Percentiles rank a stretch among this genome's conserved stretches.
Conservation (phyloP, 2,797 vertebrate genomes). For the Lepus oiostolus region DNA sequence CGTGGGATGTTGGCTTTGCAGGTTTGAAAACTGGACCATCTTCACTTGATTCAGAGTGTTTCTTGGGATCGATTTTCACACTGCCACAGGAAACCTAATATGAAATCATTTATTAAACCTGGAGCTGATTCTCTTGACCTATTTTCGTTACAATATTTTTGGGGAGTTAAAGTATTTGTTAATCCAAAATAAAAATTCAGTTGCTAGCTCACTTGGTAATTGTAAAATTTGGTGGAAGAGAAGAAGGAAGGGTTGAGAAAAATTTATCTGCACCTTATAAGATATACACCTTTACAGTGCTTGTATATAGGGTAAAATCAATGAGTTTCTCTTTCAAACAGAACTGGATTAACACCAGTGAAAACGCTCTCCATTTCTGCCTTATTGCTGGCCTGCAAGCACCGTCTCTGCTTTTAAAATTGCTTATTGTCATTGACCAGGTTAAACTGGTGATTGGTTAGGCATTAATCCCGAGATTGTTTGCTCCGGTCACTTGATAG, state of each 20-base stretch:
- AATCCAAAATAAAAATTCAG: slow-evolving; percentile 1
- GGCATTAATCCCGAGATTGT: background rate
- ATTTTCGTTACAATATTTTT: background rate
- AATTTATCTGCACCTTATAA: slow-evolving; percentile 28
- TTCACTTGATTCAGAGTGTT: background rate
- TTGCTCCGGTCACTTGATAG: background rate
- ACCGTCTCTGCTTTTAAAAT: background rate
- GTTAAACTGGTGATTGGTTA: background rate
- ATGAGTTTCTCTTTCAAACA: slow-evolving; percentile 8
- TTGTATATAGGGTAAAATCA: slow-evolving; percentile 24
- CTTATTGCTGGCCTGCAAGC: background rate
- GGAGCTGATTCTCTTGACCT: background rate
- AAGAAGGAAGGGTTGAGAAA: background rate
- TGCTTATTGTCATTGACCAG: background rate
- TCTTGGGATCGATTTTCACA: background rate
- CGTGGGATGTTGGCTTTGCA: background rate
- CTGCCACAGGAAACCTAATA: background rate
- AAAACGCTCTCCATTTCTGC: background rate
- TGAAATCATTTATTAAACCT: background rate
- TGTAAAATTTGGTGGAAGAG: slow-evolving; percentile 25
- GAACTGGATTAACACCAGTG: background rate
- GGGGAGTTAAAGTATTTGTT: slow-evolving; percentile 5
- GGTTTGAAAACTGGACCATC: background rate
- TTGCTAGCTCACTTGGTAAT: background rate
- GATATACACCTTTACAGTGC: background rate